A percentile compares a stretch with the other conserved stretches of the same genome.
These are phyloP conservation scores for Lepidotrigona ventralis DNA, from an alignment of 1,140 invertebrate species.

Conservation along the genomic window DNA sequence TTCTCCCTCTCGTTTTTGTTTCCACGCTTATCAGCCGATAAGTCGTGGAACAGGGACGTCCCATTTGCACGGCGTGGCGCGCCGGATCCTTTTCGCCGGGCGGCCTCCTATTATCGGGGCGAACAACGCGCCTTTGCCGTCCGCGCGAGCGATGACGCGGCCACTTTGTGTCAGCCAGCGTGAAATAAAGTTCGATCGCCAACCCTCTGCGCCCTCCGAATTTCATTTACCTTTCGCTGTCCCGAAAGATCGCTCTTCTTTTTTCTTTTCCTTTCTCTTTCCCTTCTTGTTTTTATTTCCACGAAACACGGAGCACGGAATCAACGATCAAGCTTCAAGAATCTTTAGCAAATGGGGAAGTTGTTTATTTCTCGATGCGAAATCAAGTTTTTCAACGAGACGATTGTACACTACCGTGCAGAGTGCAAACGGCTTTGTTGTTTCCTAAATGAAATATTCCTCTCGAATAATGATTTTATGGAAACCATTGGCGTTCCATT, in stretches of 20 bases:
- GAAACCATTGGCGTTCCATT: too few species aligned
- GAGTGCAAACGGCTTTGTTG: not conserved
- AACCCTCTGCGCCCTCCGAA: not conserved
- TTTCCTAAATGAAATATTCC: not conserved
- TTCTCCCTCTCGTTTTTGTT: conserved; percentile 36
- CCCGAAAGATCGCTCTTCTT: not conserved
- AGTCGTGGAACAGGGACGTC: conserved; percentile 45
- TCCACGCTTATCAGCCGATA: conserved; percentile 47
- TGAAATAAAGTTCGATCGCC: conserved; percentile 23
- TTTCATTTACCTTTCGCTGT: not conserved
- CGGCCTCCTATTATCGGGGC: conserved; percentile 25
- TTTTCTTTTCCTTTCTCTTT: too few species aligned
- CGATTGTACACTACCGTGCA: too few species aligned
- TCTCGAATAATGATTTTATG: not conserved
- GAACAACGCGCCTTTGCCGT: conserved; percentile 11
- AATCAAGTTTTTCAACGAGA: too few species aligned
- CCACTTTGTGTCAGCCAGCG: conserved; percentile 26
- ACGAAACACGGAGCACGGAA: too few species aligned
- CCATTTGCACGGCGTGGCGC: conserved; percentile 31
- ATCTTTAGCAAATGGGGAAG: not conserved
- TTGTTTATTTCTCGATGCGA: too few species aligned
- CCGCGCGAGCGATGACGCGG: conserved; percentile 6
- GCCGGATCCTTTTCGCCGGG: conserved; percentile 23
- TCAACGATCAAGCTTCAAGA: not conserved
- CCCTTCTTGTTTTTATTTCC: not conserved